These are phyloP conservation scores for Alitta virens DNA, from an alignment of 2,888 invertebrate genomes.

Conservation along the genomic window DNA sequence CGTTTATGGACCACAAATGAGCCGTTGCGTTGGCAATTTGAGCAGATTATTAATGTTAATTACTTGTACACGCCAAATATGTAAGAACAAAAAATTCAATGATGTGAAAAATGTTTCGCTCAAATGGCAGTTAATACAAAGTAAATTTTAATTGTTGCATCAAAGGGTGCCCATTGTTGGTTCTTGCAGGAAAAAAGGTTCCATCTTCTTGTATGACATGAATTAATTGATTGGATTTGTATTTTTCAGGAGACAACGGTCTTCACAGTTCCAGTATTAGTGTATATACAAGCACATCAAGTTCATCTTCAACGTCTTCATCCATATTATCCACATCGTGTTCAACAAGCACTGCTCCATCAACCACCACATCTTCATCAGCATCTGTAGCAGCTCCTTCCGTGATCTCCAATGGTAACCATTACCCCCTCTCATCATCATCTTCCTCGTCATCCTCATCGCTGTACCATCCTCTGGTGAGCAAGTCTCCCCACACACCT, in stretches of 20 bases:
- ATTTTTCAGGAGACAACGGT: background rate
- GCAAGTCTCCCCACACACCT: background rate
- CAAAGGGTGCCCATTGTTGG: too few species aligned
- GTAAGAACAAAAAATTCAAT: too few species aligned
- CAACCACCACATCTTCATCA: background rate
- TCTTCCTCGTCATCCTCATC: background rate
- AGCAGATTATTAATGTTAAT: too few species aligned
- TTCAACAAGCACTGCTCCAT: background rate
- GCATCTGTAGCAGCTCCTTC: background rate
- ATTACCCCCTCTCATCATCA: background rate
- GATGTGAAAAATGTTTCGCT: too few species aligned
- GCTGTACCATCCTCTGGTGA: background rate
- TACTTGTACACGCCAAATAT: too few species aligned
- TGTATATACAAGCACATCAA: background rate
- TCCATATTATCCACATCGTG: background rate
- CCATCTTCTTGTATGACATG: too few species aligned
- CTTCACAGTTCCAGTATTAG: background rate
- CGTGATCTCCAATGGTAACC: background rate
- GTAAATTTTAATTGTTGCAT: too few species aligned
- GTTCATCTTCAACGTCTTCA: slow-evolving; percentile 1
- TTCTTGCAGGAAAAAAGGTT: too few species aligned
- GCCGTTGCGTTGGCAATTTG: too few species aligned
- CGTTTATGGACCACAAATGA: too few species aligned
- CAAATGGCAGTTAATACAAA: too few species aligned
- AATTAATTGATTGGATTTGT: too few species aligned